Evolutionary conservation across 2,888 invertebrate genomes (phyloP).

Genomic region (Sesia bembeciformis): DNA sequence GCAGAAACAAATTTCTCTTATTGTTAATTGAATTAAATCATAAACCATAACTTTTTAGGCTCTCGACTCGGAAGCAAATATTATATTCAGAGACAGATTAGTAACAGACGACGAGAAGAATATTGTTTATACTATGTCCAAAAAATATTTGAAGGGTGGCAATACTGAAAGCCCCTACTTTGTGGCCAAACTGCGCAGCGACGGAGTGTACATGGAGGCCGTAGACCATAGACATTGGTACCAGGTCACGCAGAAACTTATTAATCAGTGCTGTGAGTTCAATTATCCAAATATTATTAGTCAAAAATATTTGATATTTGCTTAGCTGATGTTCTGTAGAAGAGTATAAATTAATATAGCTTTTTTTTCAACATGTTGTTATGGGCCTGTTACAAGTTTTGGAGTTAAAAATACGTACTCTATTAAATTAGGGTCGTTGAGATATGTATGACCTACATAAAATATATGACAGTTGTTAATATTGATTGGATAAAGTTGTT

Average conservation of each 20-base stretch:
- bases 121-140: constrained; percentile 78
- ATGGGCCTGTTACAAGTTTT: too few species aligned
- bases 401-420: too few species aligned
- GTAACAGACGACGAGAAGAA: constrained; percentile 77
- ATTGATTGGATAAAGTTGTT: too few species aligned
- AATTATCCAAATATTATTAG: constrained; percentile 32
- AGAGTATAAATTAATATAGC: too few species aligned
- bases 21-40: too few species aligned
- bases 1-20: too few species aligned
- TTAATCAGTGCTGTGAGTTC: constrained; percentile 78
- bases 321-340: too few species aligned
- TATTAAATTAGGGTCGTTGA: too few species aligned
- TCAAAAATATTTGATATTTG: constrained; percentile 14
- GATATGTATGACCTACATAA: too few species aligned
- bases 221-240: constrained; percentile 76
- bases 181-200: constrained; percentile 33
- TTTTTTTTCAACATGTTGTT: too few species aligned
- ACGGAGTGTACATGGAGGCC: constrained; percentile 52
- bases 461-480: too few species aligned
- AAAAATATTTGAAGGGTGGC: constrained; percentile 45
- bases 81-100: constrained; percentile 84
- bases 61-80: constrained; percentile 82
- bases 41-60: constrained; percentile 77
- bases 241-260: constrained; percentile 75
- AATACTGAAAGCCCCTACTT: constrained; percentile 34